Evolutionary conservation across 2,113 vertebrate species (phyloP).

Genomic region (Delphinapterus leucas): DNA sequence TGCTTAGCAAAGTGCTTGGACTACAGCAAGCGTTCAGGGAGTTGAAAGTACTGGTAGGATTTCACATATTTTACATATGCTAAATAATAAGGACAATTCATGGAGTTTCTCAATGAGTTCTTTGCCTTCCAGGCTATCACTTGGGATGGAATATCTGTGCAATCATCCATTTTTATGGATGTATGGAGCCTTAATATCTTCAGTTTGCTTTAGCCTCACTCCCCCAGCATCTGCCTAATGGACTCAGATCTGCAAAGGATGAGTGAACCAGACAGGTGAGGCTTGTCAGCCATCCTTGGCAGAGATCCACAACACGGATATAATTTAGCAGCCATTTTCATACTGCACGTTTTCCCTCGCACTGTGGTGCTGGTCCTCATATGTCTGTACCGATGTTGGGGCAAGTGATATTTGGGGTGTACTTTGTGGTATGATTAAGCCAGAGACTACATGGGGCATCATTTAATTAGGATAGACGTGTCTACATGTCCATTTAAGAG

Average conservation of each 20-base stretch:
- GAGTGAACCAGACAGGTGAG: constrained; percentile 65
- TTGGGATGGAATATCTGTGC: constrained; percentile 38
- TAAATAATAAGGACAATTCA: constrained; percentile 46
- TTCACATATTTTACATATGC: constrained; percentile 10
- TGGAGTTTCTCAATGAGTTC: constrained; percentile 10
- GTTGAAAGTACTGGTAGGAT: background rate
- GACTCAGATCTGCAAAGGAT: constrained; percentile 61
- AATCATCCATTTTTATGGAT: constrained; percentile 52
- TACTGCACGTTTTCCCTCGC: background rate
- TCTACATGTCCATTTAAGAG: background rate
- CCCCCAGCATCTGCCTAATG: constrained; percentile 60
- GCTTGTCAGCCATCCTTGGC: constrained; percentile 63
- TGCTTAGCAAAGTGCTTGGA: background rate
- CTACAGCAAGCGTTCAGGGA: background rate
- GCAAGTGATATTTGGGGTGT: background rate
- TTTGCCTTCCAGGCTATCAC: constrained; percentile 29
- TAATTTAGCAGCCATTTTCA: constrained; percentile 43
- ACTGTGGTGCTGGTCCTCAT: background rate
- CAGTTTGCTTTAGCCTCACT: constrained; percentile 66
- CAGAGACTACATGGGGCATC: background rate
- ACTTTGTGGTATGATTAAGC: background rate
- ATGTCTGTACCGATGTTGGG: background rate
- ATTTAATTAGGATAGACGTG: constrained; percentile 25
- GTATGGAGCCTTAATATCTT: constrained; percentile 58
- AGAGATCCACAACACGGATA: background rate